Evolutionary conservation across 2,888 invertebrate species (phyloP), one percentile per base, ranked within the genome.

Genomic region (Spatulosminthurus flaviceps): DNA sequence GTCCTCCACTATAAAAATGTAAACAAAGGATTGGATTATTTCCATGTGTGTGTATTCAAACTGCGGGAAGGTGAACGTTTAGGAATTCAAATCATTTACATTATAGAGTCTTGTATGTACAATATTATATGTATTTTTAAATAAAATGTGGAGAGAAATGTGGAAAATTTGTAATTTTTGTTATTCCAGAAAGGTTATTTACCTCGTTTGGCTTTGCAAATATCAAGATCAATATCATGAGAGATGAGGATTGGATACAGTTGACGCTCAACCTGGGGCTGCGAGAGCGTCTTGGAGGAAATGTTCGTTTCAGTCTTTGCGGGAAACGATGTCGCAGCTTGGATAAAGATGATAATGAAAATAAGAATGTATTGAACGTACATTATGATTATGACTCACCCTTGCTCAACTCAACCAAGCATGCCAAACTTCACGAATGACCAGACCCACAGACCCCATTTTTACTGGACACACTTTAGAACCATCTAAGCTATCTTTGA

Each of bases 191-290:
- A 43, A 22, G 43, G 19, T 73, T 51, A 7, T n/a, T 61, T 69
- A 78, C 78, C 72, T 66, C 64, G 19, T 19, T 64, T 70, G 9
- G 82, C 80, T 72, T 82, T 82, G 61, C 82, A 82, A 70, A 82
- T 82, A 42, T 82, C 82, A 69, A 82, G 51, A 76, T 82, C 82
- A n/a, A 77, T 74, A 76, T 82, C 80, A 64, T 77, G 79, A 61
- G 81, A 81, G 60, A 69, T 43, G 61, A 77, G 79, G 34, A 64
- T 69, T 22, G 76, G 79, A 29, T 34, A 42, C 29, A 61, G 28
- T 78, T 69, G 77, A 43, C 22, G 67, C 29, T 60, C 28, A 26
- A 16, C n/a, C n/a, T n/a, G 29, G 21, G 5, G 41, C n/a, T 70
- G 29, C 1, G 19, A 74, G 28, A 29, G 29, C 19, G 24, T n/a